Conservation (phyloP, 2,113 vertebrate species). For the Cyanoderma ruficeps region DNA sequence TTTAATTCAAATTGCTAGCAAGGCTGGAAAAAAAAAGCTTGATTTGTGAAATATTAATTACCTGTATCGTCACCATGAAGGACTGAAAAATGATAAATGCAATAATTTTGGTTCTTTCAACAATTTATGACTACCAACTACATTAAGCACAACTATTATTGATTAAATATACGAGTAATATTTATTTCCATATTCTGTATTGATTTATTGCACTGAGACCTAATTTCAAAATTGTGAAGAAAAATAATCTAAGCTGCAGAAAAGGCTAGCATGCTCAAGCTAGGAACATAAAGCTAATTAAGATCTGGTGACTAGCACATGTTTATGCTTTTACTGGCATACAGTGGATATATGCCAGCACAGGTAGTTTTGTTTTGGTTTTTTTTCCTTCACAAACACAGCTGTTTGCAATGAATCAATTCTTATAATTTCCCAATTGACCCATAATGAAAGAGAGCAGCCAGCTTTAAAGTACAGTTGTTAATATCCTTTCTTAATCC, state of each 20-base stretch:
- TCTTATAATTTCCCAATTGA: conserved; percentile 47
- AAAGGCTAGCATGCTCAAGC: neutral
- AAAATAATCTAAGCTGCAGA: neutral
- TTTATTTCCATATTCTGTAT: neutral
- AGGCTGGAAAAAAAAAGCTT: neutral
- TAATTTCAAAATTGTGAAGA: neutral
- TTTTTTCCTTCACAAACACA: neutral
- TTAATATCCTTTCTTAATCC: neutral
- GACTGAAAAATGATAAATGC: neutral
- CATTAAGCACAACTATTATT: neutral
- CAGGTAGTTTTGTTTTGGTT: neutral
- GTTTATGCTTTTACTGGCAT: conserved; percentile 4
- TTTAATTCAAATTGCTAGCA: neutral
- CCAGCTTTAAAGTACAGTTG: neutral
- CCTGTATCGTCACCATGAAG: neutral
- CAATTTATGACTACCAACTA: neutral
- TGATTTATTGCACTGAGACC: neutral
- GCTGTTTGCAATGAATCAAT: conserved; percentile 44
- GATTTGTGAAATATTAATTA: neutral
- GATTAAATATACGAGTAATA: neutral
- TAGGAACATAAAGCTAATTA: neutral
- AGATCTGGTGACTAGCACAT: neutral
- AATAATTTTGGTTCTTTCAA: neutral
- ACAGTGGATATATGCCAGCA: neutral
- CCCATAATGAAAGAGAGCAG: neutral